These are phyloP conservation scores for Lophius americanus DNA, from an alignment of 2,797 vertebrate genomes.

Conservation along the genomic window DNA sequence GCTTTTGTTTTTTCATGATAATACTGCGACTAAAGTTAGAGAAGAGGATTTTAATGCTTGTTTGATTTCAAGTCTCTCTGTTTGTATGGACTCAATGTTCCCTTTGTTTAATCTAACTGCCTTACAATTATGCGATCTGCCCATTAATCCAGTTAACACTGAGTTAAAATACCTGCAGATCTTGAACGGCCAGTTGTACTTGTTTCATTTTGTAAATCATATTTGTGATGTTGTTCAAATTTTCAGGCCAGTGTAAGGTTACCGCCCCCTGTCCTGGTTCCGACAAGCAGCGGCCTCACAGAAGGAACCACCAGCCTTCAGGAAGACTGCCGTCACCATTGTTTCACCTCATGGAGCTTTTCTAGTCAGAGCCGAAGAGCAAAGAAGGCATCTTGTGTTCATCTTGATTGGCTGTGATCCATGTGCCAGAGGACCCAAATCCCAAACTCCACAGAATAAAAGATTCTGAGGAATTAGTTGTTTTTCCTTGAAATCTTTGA, in stretches of 20 bases:
- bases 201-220: neutral
- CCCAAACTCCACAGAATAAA: conserved; percentile 14
- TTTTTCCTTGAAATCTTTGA: neutral
- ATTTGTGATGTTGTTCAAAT: conserved; percentile 25
- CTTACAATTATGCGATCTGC: neutral
- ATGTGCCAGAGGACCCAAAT: conserved; percentile 10
- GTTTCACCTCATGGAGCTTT: neutral
- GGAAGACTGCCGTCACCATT: neutral
- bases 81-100: too few relatives aligned
- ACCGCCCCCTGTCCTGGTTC: conserved; percentile 12
- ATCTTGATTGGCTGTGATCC: neutral
- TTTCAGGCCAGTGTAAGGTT: conserved; percentile 60
- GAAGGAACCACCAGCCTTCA: conserved; percentile 18
- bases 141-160: neutral
- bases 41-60: too few relatives aligned
- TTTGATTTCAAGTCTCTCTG: too few relatives aligned
- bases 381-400: conserved; percentile 10
- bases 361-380: neutral
- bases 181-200: neutral
- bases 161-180: too few relatives aligned
- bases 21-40: too few relatives aligned
- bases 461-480: neutral
- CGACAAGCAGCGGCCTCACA: conserved; percentile 31
- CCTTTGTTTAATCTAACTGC: too few relatives aligned
- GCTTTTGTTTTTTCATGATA: too few relatives aligned